Base-by-base conservation (phyloP, 2,113 vertebrate genomes). In the Chaetodon auriga region DNA sequence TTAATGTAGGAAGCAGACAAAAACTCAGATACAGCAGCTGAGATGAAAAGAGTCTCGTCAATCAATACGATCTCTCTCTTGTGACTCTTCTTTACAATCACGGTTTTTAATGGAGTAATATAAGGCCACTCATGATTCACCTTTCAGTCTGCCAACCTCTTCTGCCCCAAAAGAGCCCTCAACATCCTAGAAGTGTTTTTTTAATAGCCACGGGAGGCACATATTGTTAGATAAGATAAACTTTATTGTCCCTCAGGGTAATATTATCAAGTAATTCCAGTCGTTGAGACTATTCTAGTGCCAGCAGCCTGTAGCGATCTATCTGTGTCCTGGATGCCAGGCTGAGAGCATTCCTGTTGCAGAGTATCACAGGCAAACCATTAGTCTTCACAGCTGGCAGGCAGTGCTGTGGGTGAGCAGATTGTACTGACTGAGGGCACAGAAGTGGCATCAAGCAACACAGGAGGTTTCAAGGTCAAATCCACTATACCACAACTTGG, bases 261-360 rank as follows among this genome's bases (percentile, higher is more conserved):
- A 91, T 84, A 84, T 85, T 85, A 90, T 90, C 80, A 75, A 85
- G 78, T 49, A 43, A 72, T 78, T 82, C 71, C 73, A 88, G 80
- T 79, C 71, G 66, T 73, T 54, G 71, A 75, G 82, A 81, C 81
- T 85, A 68, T 89, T 90, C 84, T 71, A 38, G 78, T 86, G 82
- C 87, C 87, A 89, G 55, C 25, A 30, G 82, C 72, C 68, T 78
- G 72, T 81, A 79, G 81, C 58, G 70, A 77, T 84, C 76, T 87
- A 80, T 89, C 85, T 84, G 78, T 74, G 89, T 89, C 81, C 82
- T 80, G 69, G 81, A 84, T 89, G 85, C 87, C 87, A 87, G 82
- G 78, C 60, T 77, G 60, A 80, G 60, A 82, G 80, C 83, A 85
- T 90, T 88, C 79, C 81, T 81, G 62, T 11, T 63, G 43, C n/a